These are phyloP conservation scores for Okamejei kenojei DNA, from an alignment of 2,797 vertebrate genomes.

Conservation along the genomic window DNA sequence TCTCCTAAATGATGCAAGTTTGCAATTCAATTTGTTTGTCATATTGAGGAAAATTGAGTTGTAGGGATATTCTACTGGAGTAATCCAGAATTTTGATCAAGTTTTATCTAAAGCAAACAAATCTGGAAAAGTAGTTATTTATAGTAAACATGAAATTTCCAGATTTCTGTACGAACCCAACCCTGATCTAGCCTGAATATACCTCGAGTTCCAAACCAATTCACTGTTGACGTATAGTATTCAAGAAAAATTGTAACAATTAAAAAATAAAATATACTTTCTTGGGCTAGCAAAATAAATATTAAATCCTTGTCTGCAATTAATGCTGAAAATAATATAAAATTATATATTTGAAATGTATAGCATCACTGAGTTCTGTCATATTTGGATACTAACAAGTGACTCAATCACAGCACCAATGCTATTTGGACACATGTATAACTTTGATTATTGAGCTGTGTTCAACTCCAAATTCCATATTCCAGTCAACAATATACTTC, in stretches of 20 bases:
- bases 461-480: neutral
- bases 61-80: neutral
- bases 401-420: neutral
- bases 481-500: neutral
- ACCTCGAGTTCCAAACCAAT: neutral
- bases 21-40: neutral
- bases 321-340: neutral
- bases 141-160: neutral
- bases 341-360: neutral
- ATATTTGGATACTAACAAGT: neutral
- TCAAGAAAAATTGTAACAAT: neutral
- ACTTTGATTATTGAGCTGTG: neutral
- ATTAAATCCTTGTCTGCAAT: neutral
- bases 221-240: neutral
- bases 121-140: neutral
- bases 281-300: neutral
- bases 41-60: neutral
- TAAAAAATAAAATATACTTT: neutral
- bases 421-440: neutral
- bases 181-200: neutral
- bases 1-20: neutral
- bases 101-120: neutral
- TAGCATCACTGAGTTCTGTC: neutral
- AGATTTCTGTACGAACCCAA: neutral
- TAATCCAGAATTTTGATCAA: conserved; percentile 1